A percentile compares a stretch with the other conserved stretches of the same genome.
phyloP scores from a whole-genome alignment of 1,140 invertebrate genomes.

The Batillaria attramentaria region DNA sequence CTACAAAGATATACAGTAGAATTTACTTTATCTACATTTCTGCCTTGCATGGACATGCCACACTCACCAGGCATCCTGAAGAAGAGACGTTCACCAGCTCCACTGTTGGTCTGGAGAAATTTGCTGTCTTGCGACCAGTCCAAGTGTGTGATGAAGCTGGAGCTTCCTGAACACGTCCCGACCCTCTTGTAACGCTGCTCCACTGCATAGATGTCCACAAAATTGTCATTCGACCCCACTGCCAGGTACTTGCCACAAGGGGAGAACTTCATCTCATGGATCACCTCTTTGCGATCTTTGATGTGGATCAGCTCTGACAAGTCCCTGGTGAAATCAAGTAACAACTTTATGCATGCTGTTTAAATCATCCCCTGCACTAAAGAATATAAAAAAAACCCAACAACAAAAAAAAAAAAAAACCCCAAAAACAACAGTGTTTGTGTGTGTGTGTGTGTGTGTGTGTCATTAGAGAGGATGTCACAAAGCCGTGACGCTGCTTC shows the following conservation, averaged over 20 bases:
- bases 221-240: slow-evolving; percentile 72
- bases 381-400: neutral
- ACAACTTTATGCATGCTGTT: neutral
- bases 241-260: slow-evolving; percentile 70
- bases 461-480: too few species aligned
- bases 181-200: slow-evolving; percentile 68
- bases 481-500: too few species aligned
- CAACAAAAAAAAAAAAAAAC: neutral
- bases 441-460: too few species aligned
- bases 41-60: neutral
- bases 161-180: slow-evolving; percentile 67
- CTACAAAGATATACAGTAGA: neutral
- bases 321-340: slow-evolving; percentile 58
- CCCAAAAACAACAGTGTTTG: neutral
- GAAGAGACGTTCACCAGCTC: slow-evolving; percentile 67
- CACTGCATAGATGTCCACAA: slow-evolving; percentile 70
- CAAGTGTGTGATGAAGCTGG: slow-evolving; percentile 71
- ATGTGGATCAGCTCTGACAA: slow-evolving; percentile 67
- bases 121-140: slow-evolving; percentile 72
- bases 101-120: slow-evolving; percentile 71
- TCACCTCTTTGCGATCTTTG: slow-evolving; percentile 71
- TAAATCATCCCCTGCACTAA: neutral
- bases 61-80: slow-evolving; percentile 68
- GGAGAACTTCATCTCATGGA: slow-evolving; percentile 72
- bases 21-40: neutral